These are phyloP conservation scores for Pteronura brasiliensis DNA, from an alignment of 2,113 vertebrate species.

Conservation along the genomic window DNA sequence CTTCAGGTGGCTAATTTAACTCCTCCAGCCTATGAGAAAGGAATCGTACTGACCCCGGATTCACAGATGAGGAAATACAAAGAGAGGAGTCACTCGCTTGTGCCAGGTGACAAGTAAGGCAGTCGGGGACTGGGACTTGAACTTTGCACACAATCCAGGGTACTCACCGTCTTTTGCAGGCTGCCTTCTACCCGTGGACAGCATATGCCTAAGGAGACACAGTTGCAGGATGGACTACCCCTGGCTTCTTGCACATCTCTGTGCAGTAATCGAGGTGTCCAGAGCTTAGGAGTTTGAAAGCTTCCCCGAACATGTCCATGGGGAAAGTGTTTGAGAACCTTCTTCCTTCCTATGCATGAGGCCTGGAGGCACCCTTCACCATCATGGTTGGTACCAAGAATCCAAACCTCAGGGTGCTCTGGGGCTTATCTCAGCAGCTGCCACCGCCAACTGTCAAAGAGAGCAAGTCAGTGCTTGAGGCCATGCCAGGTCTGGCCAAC, in stretches of 20 bases:
- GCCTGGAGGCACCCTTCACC: neutral
- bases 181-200: neutral
- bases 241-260: neutral
- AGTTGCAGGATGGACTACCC: too few relatives aligned
- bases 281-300: neutral
- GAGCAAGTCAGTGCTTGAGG: conserved; percentile 23
- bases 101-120: neutral
- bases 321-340: neutral
- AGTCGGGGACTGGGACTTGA: neutral
- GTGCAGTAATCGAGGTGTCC: neutral
- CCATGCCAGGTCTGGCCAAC: neutral
- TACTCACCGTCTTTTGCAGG: accelerated
- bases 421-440: neutral
- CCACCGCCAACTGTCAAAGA: neutral
- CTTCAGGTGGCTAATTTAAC: neutral
- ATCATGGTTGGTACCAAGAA: neutral
- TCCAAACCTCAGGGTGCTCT: neutral
- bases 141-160: neutral
- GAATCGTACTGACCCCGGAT: neutral
- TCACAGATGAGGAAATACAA: neutral
- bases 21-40: neutral
- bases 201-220: neutral
- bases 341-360: neutral
- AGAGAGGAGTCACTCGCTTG: neutral
- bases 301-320: neutral